Conservation (phyloP, 2,113 vertebrate species). For the Cathartes aura region DNA sequence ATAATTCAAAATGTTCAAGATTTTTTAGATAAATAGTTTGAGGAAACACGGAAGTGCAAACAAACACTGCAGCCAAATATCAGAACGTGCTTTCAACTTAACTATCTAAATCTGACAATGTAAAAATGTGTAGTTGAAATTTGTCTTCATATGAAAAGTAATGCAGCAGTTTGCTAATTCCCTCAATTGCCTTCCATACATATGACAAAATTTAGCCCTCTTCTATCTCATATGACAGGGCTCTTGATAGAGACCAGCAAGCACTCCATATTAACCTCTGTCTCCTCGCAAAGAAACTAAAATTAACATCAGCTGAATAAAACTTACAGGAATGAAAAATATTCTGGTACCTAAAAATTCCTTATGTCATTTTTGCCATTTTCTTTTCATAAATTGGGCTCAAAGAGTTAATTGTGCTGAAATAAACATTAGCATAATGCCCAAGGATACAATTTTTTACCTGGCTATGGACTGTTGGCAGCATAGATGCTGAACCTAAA, state of each 20-base stretch:
- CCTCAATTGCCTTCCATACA: not conserved
- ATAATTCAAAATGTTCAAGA: not conserved
- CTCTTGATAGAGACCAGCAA: not conserved
- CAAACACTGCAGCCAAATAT: not conserved
- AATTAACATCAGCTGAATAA: not conserved
- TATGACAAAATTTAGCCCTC: not conserved
- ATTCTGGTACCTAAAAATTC: not conserved
- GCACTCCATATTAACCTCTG: not conserved
- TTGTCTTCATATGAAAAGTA: not conserved
- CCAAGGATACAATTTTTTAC: conserved; percentile 55
- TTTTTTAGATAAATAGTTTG: not conserved
- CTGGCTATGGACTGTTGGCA: conserved; percentile 51
- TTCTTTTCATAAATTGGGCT: not conserved
- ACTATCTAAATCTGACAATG: not conserved
- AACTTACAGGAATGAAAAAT: not conserved
- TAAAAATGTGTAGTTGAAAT: not conserved
- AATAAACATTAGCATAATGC: conserved; percentile 68
- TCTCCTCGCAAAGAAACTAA: not conserved
- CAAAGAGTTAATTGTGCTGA: conserved; percentile 58
- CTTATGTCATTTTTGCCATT: not conserved
- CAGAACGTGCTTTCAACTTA: not conserved
- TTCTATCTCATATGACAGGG: not conserved
- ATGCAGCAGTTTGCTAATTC: not conserved
- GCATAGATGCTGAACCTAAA: conserved; percentile 58
- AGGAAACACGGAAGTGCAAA: not conserved